Percentiles rank a stretch among this genome's conserved stretches.
Evolutionary conservation across 1,140 invertebrate species (phyloP).

Genomic region (Pseudomyrmex cubaensis): DNA sequence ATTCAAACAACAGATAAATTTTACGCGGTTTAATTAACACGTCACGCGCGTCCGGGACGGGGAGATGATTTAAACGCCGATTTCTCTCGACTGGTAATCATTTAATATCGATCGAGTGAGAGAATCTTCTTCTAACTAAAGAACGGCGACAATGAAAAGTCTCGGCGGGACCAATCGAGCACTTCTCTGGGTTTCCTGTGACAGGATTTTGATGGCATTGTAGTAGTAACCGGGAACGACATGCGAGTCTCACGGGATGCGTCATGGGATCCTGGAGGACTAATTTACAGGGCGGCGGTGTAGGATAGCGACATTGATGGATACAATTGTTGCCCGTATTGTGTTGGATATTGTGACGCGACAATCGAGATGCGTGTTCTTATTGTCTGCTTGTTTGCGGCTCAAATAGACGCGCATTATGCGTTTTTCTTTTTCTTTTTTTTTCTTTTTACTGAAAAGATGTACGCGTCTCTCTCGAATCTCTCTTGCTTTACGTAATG

Average conservation of each 20-base stretch:
- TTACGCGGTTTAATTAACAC: not conserved
- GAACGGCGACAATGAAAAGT: conserved; percentile 27
- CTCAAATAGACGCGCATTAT: conserved; percentile 1
- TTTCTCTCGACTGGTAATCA: not conserved
- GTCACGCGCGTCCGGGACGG: not conserved
- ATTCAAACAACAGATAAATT: conserved; percentile 50
- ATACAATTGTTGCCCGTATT: conserved; percentile 78
- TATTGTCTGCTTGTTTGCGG: conserved; percentile 79
- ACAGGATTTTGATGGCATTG: conserved; percentile 73
- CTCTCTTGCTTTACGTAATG: not conserved
- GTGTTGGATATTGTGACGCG: conserved; percentile 72
- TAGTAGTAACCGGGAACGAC: conserved; percentile 78
- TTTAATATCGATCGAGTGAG: conserved; percentile 20
- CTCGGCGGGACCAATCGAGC: conserved; percentile 52
- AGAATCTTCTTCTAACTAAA: not conserved
- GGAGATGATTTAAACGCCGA: conserved; percentile 13
- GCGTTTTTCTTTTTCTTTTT: conserved; percentile 8
- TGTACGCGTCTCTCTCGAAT: not conserved
- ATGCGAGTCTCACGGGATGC: conserved; percentile 79
- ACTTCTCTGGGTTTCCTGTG: conserved; percentile 70
- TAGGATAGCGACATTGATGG: conserved; percentile 78
- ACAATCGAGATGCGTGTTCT: conserved; percentile 75
- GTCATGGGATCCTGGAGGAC: conserved; percentile 74
- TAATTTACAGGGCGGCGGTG: conserved; percentile 78
- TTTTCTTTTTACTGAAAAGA: conserved; percentile 14